A percentile compares a stretch with the other conserved stretches of the same genome.
These are phyloP conservation scores for Apoda limacodes DNA, from an alignment of 2,888 invertebrate genomes.

Conservation along the genomic window DNA sequence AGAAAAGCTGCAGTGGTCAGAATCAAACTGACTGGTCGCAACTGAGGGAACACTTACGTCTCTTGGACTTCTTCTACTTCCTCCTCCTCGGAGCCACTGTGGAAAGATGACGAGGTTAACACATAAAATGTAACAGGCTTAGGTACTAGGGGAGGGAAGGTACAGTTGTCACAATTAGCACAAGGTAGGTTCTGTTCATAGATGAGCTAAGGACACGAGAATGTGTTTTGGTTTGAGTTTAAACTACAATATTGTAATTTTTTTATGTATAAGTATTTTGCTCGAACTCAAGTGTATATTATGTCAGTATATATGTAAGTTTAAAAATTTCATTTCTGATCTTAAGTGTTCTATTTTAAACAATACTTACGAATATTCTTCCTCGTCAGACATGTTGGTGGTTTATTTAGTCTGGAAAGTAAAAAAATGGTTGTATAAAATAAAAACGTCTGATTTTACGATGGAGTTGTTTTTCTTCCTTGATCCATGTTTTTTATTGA, in stretches of 20 bases:
- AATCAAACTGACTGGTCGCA: slow-evolving; percentile 39
- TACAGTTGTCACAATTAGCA: slow-evolving; percentile 12
- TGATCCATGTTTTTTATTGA: too few species aligned
- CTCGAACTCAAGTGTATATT: too few species aligned
- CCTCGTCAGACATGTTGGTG: slow-evolving; percentile 93
- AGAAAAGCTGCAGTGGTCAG: slow-evolving; percentile 54
- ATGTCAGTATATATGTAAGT: too few species aligned
- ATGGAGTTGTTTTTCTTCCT: too few species aligned
- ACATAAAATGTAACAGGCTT: slow-evolving; percentile 17
- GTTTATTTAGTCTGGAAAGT: slow-evolving; percentile 58
- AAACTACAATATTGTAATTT: too few species aligned
- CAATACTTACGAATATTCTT: slow-evolving; percentile 93
- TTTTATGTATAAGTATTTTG: too few species aligned
- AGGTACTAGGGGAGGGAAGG: slow-evolving; percentile 20
- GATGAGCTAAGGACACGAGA: slow-evolving; percentile 3
- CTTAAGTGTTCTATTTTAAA: too few species aligned
- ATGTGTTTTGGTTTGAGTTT: slow-evolving; percentile 1
- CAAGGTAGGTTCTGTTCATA: neutral
- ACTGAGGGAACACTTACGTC: slow-evolving; percentile 72
- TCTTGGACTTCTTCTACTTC: slow-evolving; percentile 81
- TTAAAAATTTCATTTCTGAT: too few species aligned
- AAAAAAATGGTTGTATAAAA: slow-evolving; percentile 21
- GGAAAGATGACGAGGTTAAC: slow-evolving; percentile 29
- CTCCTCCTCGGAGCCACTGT: slow-evolving; percentile 78
- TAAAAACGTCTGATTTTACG: too few species aligned